Base-by-base conservation (phyloP, 2,113 vertebrate species). In the Corythoichthys haematopterus region DNA sequence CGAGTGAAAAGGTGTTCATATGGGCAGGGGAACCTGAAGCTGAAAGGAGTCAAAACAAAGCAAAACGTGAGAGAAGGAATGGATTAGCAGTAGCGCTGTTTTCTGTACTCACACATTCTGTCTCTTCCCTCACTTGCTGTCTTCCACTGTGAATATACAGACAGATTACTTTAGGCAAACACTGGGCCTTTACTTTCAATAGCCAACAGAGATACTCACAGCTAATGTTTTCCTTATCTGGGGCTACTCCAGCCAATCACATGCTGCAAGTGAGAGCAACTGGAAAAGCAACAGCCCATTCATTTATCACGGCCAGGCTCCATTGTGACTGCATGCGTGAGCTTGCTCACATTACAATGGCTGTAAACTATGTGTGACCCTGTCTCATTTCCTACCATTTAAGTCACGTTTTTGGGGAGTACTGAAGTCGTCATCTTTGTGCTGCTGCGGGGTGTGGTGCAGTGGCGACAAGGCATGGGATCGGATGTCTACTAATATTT, bases 181-280 rank as follows among this genome's bases (percentile, higher is more conserved):
- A 83, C 68, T 5, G 62, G 61, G 48, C 72, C 73, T 76, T 79
- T 70, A 75, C 84, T 86, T 79, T 85, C 78, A 88, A 81, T 78
- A 76, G 84, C 71, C 75, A 79, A 71, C 72, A 60, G 66, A 77
- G 76, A 85, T 83, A 80, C 74, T 76, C 50, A 6, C 78, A 80
- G 80, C 81, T 84, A 80, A 87, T 86, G 83, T 85, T 85, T 85
- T 85, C 65, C 78, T 86, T 83, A 86, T 88, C 82, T 64, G 79
- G 56, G 74, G 76, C 78, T 48, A 36, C 77, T 67, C 77, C 67
- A 64, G 75, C 82, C 82, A 81, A 71, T 83, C 80, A 66, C 66
- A 43, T 64, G 51, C 72, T 80, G 80, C 63, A 69, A 16, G 33
- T 15, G 61, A 70, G 80, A 76, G 64, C 4, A 60, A 69, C 62